Base-by-base conservation (phyloP, 2,113 vertebrate species). In the Sinocyclocheilus maitianheensis region DNA sequence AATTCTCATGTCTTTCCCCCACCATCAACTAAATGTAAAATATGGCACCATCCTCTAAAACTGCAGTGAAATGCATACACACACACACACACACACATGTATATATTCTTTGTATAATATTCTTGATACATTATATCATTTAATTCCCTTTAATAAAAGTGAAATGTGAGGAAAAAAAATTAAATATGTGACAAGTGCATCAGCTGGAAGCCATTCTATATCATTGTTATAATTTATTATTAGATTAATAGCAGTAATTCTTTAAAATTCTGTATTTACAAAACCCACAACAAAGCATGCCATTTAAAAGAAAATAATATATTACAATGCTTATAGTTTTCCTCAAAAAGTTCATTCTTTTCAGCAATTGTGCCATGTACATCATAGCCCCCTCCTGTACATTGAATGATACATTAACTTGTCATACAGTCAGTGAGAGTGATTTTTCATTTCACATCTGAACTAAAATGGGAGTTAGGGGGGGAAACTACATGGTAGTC, bases 301-400 rank as follows among this genome's bases (percentile, higher is more conserved):
- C 86, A 78, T 95, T 97, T 97, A 98, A 99, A 99, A 96, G 91
- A 94, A 95, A 88, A 89, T 86, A 82, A 83, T 99, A 99, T 99
- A 94, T 97, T 99, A 99, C 98, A 99, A 94, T 99, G 99, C 99
- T 98, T 98, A 98, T 99, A 98, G 94, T 95, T 95, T 96, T 94
- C 97, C 94, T 98, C 96, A 93, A 94, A 98, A 99, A 97, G 96
- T 97, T 96, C 93, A 93, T 97, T 95, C 96, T 96, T 91, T 96
- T 96, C 95, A 95, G 95, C 96, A 89, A 94, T 97, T 97, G 97
- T 98, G 97, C 97, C 97, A 96, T 97, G 96, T 96, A 96, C 95
- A 95, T 95, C 43, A 93, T 93, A 95, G 95, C 96, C 96, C 88
- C 95, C 96, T 96, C 95, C 96, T 97, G 96, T 97, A 97, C 96